Evolutionary conservation across 2,113 vertebrate genomes (phyloP).

Genomic region (Sterna hirundo): DNA sequence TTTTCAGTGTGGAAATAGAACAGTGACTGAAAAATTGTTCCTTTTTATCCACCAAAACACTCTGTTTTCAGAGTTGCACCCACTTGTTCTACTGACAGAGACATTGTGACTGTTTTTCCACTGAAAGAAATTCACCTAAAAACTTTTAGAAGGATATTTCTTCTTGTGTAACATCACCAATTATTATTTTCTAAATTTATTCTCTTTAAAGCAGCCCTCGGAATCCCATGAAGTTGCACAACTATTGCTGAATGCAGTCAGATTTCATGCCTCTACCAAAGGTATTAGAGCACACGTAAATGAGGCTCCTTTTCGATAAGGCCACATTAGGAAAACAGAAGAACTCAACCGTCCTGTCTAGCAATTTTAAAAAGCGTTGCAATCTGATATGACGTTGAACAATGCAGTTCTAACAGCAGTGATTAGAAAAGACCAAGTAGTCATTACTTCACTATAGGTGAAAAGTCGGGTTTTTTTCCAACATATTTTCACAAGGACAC

Average conservation of each 20-base stretch:
- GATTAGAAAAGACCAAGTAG: background rate
- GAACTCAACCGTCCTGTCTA: background rate
- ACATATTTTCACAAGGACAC: background rate
- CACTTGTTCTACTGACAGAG: background rate
- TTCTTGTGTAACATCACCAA: background rate
- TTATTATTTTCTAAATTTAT: background rate
- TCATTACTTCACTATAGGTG: background rate
- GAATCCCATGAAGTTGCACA: background rate
- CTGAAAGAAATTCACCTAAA: background rate
- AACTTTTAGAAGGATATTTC: background rate
- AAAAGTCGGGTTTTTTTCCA: background rate
- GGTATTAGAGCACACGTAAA: background rate
- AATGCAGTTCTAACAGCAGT: background rate
- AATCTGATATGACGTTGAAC: background rate
- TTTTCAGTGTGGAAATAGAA: background rate
- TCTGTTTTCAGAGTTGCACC: background rate
- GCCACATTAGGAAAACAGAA: background rate
- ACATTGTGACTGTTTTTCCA: background rate
- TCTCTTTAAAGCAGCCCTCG: background rate
- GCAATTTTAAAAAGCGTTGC: background rate
- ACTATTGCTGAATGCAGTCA: background rate
- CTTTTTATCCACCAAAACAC: background rate
- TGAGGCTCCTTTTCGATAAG: background rate
- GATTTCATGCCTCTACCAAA: background rate
- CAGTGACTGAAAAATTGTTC: background rate